Base-by-base conservation (phyloP, 1,140 invertebrate genomes). In the Nymphalis io region DNA sequence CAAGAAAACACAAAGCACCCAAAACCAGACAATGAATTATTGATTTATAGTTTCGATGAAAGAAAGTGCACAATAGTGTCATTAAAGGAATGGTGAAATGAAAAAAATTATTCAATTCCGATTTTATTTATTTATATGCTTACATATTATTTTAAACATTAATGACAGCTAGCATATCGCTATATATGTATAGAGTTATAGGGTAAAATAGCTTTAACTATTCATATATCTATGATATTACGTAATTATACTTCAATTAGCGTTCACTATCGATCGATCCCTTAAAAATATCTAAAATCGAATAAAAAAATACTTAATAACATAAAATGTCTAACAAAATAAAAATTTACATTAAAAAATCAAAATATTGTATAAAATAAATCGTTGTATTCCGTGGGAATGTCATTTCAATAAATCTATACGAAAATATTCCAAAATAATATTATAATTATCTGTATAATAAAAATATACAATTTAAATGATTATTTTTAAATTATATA, bases 301-400 rank as follows among this genome's bases (percentile, higher is more conserved):
- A 81, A 80, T 81, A 79, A 84, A 85, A 23, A 82, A 71, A 72
- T 79, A 78, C 75, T 72, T 68, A 80, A 76, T 81, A 79, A 81
- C 77, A 83, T 86, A 85, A 84, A 85, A 89, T 60, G 74, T 81
- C 78, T 90, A 88, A 90, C 85, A 88, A 87, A 89, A 87, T 86
- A 88, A 83, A 87, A 72, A 87, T 87, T 81, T 89, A 90, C 87
- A 89, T 74, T 83, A 78, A 83, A 83, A 79, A 76, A 74, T 80
- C 72, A 76, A 74, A 81, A 78, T 81, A 79, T 84, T 65, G 66
- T 83, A 72, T 79, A 84, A 88, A 85, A 87, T 83, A 81, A 85
- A 86, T 89, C 87, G 87, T 87, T 90, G 87, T 86, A 70, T 90
- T 81, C 86, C 79, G 61, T 27, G 75, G 86, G 85, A 88, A 90